Conservation (phyloP, 2,888 invertebrate species). For the Lordiphosa fenestrarum region DNA sequence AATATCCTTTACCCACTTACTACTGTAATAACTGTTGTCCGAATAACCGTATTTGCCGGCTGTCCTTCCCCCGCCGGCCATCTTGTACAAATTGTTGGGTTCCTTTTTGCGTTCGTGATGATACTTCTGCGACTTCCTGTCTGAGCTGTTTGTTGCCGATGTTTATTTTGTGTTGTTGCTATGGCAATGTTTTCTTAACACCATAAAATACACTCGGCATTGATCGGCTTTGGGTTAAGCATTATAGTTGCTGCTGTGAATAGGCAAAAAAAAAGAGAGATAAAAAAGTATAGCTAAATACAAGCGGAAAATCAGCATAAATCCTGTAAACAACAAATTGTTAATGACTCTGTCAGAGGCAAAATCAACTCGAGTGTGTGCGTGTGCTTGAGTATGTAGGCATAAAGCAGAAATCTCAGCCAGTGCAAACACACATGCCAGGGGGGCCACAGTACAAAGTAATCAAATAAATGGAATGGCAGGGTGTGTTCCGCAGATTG, state of each 20-base stretch:
- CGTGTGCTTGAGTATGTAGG: constrained; percentile 11
- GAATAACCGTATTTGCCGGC: constrained; percentile 90
- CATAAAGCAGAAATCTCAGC: constrained; percentile 34
- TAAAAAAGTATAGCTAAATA: constrained; percentile 20
- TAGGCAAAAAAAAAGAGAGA: constrained; percentile 4
- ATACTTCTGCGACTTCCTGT: constrained; percentile 39
- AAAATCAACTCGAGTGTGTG: constrained; percentile 27
- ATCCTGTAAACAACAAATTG: constrained; percentile 27
- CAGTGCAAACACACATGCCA: constrained; percentile 11
- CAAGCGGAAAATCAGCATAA: constrained; percentile 28
- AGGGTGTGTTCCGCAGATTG: too few relatives aligned
- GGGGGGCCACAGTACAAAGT: constrained; percentile 1
- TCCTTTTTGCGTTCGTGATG: constrained; percentile 18
- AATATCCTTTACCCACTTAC: constrained; percentile 80
- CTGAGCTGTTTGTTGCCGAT: constrained; percentile 23
- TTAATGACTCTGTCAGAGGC: constrained; percentile 41
- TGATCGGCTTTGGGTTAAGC: constrained; percentile 9
- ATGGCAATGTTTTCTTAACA: constrained; percentile 1
- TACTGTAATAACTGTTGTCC: constrained; percentile 87
- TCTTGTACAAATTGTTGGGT: constrained; percentile 46
- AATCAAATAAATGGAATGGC: constrained; percentile 1
- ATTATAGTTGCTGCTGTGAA: constrained; percentile 1
- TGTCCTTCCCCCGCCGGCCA: constrained; percentile 86
- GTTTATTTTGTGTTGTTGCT: constrained; percentile 1
- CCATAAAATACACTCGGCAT: not conserved